These are phyloP conservation scores for Sebastes hubbsi DNA, from an alignment of 2,797 vertebrate genomes.

Conservation along the genomic window DNA sequence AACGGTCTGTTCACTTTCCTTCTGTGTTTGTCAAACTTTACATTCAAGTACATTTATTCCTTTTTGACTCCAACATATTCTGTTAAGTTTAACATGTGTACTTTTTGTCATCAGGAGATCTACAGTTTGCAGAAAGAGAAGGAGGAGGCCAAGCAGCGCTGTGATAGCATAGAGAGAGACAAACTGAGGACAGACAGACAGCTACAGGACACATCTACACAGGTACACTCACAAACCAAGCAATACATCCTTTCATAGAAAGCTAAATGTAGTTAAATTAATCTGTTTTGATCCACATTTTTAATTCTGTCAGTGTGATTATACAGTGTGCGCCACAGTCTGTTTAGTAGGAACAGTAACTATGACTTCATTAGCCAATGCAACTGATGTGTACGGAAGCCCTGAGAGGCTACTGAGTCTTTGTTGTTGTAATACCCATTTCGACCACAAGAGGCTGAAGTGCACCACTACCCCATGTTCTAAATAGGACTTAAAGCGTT, in stretches of 20 bases:
- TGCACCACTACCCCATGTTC: neutral
- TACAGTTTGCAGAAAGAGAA: conserved; percentile 90
- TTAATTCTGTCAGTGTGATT: neutral
- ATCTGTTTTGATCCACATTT: neutral
- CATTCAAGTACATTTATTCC: neutral
- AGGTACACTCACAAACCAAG: conserved; percentile 76
- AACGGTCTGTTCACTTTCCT: conserved; percentile 78
- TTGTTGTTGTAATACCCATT: neutral
- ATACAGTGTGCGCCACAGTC: neutral
- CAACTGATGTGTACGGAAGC: neutral
- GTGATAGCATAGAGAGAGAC: conserved; percentile 86
- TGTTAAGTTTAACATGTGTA: neutral
- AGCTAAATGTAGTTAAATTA: neutral
- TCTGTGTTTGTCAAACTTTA: neutral
- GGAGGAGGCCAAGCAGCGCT: conserved; percentile 89
- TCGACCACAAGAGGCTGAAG: neutral
- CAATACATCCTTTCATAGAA: neutral
- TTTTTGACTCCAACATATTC: neutral
- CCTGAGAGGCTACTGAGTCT: neutral
- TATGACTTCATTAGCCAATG: too few relatives aligned
- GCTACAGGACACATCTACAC: conserved; percentile 91
- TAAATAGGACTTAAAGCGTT: too few relatives aligned
- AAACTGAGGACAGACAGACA: conserved; percentile 88
- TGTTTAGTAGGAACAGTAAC: neutral
- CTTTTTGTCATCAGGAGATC: conserved; percentile 85